Evolutionary conservation across 2,888 invertebrate species (phyloP).

Genomic region (Melanotus villosus): DNA sequence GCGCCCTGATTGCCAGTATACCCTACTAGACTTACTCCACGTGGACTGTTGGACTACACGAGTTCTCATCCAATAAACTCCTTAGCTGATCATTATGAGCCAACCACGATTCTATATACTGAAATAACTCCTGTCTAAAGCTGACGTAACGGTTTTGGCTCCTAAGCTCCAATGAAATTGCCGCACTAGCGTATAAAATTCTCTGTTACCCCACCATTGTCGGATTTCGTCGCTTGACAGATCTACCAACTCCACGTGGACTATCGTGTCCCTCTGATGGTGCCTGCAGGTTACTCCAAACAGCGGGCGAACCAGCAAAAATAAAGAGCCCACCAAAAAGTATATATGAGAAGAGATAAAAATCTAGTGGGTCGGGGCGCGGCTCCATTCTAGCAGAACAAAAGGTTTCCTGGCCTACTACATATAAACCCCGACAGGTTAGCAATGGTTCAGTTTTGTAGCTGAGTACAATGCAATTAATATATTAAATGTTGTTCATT

Average conservation of each 20-base stretch:
- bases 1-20: constrained; percentile 71
- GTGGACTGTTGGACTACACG: constrained; percentile 60
- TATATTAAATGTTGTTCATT: constrained; percentile 34
- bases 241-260: constrained; percentile 66
- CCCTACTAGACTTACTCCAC: constrained; percentile 67
- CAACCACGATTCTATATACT: constrained; percentile 51
- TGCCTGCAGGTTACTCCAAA: constrained; percentile 67
- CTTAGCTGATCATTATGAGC: constrained; percentile 31
- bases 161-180: constrained; percentile 46
- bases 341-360: constrained; percentile 67
- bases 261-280: constrained; percentile 64
- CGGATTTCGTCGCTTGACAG: constrained; percentile 39
- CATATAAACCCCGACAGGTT: constrained; percentile 45
- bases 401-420: constrained; percentile 54
- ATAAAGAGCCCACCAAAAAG: constrained; percentile 68
- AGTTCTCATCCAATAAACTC: constrained; percentile 51
- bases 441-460: constrained; percentile 54
- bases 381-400: constrained; percentile 66
- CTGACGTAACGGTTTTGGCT: constrained; percentile 57
- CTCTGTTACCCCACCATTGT: constrained; percentile 37
- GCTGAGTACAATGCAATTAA: constrained; percentile 46
- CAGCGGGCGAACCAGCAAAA: constrained; percentile 69
- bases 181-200: constrained; percentile 59
- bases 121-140: constrained; percentile 62
- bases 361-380: constrained; percentile 68